Conservation (phyloP, 2,888 invertebrate species). For the Xanthorhoe designata region DNA sequence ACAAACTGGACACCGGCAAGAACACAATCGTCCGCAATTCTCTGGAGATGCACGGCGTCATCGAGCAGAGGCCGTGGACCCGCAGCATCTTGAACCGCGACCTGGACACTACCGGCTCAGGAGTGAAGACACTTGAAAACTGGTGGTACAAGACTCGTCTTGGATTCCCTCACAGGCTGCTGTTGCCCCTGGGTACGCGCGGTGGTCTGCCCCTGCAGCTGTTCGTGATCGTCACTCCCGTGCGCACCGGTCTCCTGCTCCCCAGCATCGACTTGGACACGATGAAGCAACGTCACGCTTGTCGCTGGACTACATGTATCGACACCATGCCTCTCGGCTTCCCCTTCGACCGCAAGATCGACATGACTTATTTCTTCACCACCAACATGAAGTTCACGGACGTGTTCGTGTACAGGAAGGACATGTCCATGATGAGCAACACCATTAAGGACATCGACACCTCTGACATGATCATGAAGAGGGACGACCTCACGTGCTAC, state of each 20-base stretch:
- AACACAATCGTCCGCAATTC: constrained; percentile 90
- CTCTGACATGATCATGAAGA: constrained; percentile 75
- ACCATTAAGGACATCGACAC: constrained; percentile 66
- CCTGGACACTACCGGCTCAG: constrained; percentile 67
- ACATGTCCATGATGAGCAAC: constrained; percentile 67
- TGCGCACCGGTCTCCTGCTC: constrained; percentile 77
- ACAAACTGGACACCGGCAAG: constrained; percentile 87
- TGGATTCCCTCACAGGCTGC: constrained; percentile 89
- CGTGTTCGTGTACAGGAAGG: constrained; percentile 87
- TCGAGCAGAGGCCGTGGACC: constrained; percentile 85
- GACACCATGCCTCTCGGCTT: constrained; percentile 89
- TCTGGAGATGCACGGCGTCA: constrained; percentile 87
- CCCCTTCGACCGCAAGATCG: constrained; percentile 90
- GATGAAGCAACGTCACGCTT: constrained; percentile 81
- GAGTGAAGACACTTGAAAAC: constrained; percentile 81
- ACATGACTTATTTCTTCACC: constrained; percentile 85
- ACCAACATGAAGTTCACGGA: constrained; percentile 89
- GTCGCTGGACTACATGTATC: constrained; percentile 82
- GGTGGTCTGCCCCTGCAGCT: constrained; percentile 88
- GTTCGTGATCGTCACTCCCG: constrained; percentile 87
- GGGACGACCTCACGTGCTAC: constrained; percentile 73
- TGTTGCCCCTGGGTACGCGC: constrained; percentile 89
- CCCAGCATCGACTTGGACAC: constrained; percentile 74
- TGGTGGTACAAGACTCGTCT: constrained; percentile 82
- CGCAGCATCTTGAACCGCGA: constrained; percentile 59